These are phyloP conservation scores for Temnothorax unifasciatus DNA, from an alignment of 2,888 invertebrate species.

Conservation along the genomic window DNA sequence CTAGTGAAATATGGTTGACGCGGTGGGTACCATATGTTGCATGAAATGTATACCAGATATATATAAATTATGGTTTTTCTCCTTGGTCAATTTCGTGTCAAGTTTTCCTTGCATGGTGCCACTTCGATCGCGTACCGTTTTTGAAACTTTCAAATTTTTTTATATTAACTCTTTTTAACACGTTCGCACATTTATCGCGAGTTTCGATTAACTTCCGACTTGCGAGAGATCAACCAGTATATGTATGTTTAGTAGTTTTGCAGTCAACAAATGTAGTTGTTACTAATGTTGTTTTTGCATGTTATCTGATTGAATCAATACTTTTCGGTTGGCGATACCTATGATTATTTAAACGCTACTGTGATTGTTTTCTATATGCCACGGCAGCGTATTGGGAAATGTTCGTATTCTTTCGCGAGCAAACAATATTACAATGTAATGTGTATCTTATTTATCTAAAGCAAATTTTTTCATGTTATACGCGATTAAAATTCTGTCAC, in stretches of 20 bases:
- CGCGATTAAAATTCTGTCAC: background rate
- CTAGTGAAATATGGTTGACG: constrained; percentile 43
- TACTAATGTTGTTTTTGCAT: background rate
- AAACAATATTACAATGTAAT: background rate
- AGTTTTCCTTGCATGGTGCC: background rate
- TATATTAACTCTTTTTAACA: background rate
- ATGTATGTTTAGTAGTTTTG: background rate
- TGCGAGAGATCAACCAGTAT: background rate
- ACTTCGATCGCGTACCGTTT: background rate
- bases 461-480: constrained; percentile 2
- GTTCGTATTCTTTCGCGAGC: background rate
- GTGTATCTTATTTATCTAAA: background rate
- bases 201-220: background rate
- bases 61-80: constrained; percentile 15
- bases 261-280: background rate
- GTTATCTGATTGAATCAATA: background rate
- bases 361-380: background rate
- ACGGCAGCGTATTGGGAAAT: background rate
- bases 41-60: constrained; percentile 12
- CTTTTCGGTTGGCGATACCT: background rate
- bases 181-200: background rate
- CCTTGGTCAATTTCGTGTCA: background rate
- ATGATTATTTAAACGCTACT: background rate
- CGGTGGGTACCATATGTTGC: constrained; percentile 19
- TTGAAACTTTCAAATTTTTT: background rate